These are phyloP conservation scores for Fissipunctia ypsillon DNA, from an alignment of 2,888 invertebrate genomes.

Conservation along the genomic window DNA sequence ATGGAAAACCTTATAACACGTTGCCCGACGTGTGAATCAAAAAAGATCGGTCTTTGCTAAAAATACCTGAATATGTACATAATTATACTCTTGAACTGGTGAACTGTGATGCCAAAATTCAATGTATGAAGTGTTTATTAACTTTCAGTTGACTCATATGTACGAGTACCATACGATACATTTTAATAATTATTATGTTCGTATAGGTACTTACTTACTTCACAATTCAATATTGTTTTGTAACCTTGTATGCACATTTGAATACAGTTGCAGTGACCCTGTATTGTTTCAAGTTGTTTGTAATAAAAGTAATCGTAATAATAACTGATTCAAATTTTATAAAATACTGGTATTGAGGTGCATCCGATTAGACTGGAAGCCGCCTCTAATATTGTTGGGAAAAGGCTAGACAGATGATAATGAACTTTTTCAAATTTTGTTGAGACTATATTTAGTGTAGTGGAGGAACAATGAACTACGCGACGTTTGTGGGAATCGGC, in stretches of 20 bases:
- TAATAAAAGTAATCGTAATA: background rate
- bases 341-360: no score
- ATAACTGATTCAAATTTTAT: background rate
- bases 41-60: no score
- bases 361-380: no score
- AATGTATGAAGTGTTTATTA: slow-evolving; percentile 14
- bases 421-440: background rate
- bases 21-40: no score
- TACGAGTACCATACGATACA: background rate
- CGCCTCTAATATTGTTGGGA: no score
- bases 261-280: slow-evolving; percentile 3
- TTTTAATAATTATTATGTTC: background rate
- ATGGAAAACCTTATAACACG: no score
- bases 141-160: slow-evolving; percentile 13
- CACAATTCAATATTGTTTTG: slow-evolving; percentile 12
- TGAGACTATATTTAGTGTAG: no score
- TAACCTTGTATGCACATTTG: slow-evolving; percentile 8
- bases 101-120: background rate
- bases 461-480: background rate
- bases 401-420: no score
- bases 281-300: slow-evolving; percentile 16
- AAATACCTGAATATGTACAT: no score
- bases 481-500: background rate
- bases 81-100: background rate
- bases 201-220: no score